phyloP scores from a whole-genome alignment of 2,797 vertebrate species.

The Gallirallus australis region DNA sequence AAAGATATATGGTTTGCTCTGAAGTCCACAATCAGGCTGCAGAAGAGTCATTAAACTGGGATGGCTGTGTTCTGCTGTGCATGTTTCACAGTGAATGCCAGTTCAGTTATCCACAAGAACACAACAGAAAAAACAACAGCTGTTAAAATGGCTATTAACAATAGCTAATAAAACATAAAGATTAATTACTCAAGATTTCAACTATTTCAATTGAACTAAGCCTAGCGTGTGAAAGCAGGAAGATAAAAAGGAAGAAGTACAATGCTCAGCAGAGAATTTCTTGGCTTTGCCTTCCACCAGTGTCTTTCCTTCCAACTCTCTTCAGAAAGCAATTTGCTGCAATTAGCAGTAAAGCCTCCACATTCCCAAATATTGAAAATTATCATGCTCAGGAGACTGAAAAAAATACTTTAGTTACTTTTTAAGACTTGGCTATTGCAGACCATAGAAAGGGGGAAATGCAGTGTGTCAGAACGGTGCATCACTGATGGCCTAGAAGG shows the following conservation, averaged over 20 bases:
- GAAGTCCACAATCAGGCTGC: not conserved
- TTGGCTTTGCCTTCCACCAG: not conserved
- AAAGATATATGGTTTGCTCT: not conserved
- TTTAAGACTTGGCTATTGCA: not conserved
- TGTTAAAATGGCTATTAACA: not conserved
- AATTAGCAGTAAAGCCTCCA: not conserved
- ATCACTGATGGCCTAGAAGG: not conserved
- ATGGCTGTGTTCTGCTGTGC: not conserved
- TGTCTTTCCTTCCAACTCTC: not conserved
- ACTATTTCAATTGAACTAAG: not conserved
- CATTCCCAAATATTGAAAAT: not conserved
- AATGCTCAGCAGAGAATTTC: not conserved
- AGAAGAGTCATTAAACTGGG: not conserved
- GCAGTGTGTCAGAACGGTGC: rapidly evolving
- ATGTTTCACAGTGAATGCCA: not conserved
- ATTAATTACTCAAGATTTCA: not conserved
- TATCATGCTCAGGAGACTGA: not conserved
- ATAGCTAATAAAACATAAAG: not conserved
- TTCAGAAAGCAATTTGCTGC: not conserved
- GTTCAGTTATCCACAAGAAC: not conserved
- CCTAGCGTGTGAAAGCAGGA: not conserved
- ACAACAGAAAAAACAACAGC: not conserved
- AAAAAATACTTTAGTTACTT: not conserved
- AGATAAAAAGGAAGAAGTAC: not conserved
- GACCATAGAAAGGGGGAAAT: not conserved